Evolutionary conservation across 2,113 vertebrate genomes (phyloP), one percentile per base, ranked within the genome.

Genomic region (Pelecanus crispus): DNA sequence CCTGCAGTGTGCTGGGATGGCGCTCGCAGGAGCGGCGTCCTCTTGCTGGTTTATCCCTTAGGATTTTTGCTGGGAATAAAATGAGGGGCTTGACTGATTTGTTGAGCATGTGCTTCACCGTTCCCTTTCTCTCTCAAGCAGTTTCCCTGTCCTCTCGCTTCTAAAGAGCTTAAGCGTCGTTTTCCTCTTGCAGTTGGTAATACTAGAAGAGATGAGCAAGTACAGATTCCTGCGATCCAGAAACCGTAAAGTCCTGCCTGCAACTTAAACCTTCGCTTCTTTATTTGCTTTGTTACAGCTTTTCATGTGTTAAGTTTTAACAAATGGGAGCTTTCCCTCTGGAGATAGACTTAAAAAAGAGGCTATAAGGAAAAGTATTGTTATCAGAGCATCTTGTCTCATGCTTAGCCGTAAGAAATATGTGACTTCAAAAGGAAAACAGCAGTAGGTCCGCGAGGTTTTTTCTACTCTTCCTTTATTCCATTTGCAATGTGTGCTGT

Each of bases 231-330:
- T 95, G 95, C n/a, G 29, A 97, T 61, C 95, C 81, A 38, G 96
- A 93, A 97, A 95, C 85, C 85, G 13, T 94, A 61, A 97, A 98
- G 97, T 95, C 97, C 96, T 96, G 96, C 94, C 95, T 96, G 94
- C 97, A 87, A 85, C 95, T 94, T 95, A 88, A 95, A 80, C 90
- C 28, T 42, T 80, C 5, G 0, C 38, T 49, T 66, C 95, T 93
- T 96, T 97, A 97, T 96, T 97, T 95, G 90, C 95, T 91, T 92
- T 58, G 95, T 89, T 95, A 77, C 34, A 97, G 97, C 97, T 97
- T 97, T 97, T 97, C 96, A 94, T 92, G 11, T 71, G 96, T 84
- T 40, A 2, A 96, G 94, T 70, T 97, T 97, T 96, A 96, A 95
- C 97, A 95, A 97, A 97, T 95, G 96, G 81, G 85, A 81, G 83